Base-by-base conservation (phyloP, 2,113 vertebrate species). In the Sinocyclocheilus anshuiensis region DNA sequence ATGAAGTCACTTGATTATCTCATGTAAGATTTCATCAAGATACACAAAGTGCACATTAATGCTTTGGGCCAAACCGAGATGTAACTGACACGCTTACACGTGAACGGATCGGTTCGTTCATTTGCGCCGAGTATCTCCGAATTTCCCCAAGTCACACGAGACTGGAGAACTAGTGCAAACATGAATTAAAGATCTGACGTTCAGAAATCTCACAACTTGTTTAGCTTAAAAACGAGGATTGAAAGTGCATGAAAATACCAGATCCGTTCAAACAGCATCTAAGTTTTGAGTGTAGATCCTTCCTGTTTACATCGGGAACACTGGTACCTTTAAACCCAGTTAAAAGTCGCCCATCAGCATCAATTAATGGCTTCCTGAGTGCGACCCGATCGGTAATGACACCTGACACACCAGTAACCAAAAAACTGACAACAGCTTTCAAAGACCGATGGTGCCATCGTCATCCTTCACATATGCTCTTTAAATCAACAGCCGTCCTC, bases 401-500 rank as follows among this genome's bases (percentile, higher is more conserved):
- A 93, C 88, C 89, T 90, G 86, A 91, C 75, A 79, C 57, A 91
- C 85, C 87, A 45, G 93, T 94, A 93, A 94, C 94, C 90, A 93
- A 93, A 94, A 94, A 93, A 90, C 90, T 8, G 90, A 91, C n/a
- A 92, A 90, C 86, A 90, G 92, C 93, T 93, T 94, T 91, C 89
- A 94, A 94, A 79, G 24, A 90, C 93, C 92, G 91, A 91, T 93
- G 90, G 91, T 89, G 88, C 90, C 91, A 93, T 90, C 91, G 90
- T 92, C 91, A 90, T 93, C 89, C 88, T 90, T 92, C 89, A 90
- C 91, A 90, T 91, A 90, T 93, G 91, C 91, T 93, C 91, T 93
- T 95, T 94, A 93, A 93, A 95, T 94, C 93, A 91, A 90, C 89
- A 90, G 90, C 81, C 89, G 89, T 91, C 92, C 91, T 81, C 59